A percentile compares a stretch with the other conserved stretches of the same genome.
Conservation (phyloP, 2,888 invertebrate genomes). For the Nipponacmea schrenckii region DNA sequence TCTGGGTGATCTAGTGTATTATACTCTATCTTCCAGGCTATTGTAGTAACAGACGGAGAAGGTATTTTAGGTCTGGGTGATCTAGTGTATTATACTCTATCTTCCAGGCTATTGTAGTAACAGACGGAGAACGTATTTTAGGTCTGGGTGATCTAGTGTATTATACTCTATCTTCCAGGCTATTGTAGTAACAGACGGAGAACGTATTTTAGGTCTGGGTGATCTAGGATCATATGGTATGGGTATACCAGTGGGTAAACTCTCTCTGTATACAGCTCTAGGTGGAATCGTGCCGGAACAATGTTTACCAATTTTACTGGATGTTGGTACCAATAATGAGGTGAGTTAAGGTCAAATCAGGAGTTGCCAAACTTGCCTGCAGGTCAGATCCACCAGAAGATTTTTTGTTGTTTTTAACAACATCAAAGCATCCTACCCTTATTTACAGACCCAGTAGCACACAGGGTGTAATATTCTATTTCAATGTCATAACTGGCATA, state of each 20-base stretch:
- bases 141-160: conserved; percentile 92
- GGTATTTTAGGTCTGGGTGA: neutral
- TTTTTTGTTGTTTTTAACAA: too few relatives aligned
- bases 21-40: too few relatives aligned
- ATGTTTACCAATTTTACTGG: conserved; percentile 92
- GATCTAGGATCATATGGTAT: conserved; percentile 97
- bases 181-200: conserved; percentile 95
- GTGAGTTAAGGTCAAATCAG: too few relatives aligned
- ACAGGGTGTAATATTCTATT: too few relatives aligned
- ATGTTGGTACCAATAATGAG: conserved; percentile 93
- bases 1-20: conserved; percentile 95
- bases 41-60: conserved; percentile 86
- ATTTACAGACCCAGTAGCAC: too few relatives aligned
- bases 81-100: neutral
- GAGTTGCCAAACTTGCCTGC: too few relatives aligned
- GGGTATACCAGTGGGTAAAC: conserved; percentile 98
- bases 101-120: conserved; percentile 79
- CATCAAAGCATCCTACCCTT: too few relatives aligned
- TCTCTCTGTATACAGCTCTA: conserved; percentile 95
- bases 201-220: conserved; percentile 95
- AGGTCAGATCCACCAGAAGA: too few relatives aligned
- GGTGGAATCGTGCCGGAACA: conserved; percentile 96
- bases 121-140: conserved; percentile 97
- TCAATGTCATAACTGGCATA: too few relatives aligned
- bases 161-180: conserved; percentile 55